phyloP scores from a whole-genome alignment of 2,113 vertebrate genomes.

The Bettongia penicillata region DNA sequence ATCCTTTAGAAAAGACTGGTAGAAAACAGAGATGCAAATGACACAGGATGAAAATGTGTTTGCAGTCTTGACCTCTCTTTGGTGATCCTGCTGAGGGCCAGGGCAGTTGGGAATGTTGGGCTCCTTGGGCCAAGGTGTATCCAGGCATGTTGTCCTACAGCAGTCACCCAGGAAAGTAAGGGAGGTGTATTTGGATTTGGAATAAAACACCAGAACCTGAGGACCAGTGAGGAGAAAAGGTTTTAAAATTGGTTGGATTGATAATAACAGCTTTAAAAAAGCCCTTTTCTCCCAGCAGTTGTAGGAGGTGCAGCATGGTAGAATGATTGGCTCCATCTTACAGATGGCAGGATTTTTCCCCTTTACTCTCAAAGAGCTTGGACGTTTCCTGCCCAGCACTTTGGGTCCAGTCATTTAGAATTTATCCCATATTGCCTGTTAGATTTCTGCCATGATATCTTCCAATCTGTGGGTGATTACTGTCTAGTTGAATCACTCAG shows the following conservation, averaged over 20 bases:
- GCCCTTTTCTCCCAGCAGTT: neutral
- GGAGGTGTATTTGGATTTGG: neutral
- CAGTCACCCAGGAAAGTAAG: neutral
- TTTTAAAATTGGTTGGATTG: neutral
- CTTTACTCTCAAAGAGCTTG: neutral
- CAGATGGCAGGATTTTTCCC: neutral
- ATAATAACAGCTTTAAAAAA: neutral
- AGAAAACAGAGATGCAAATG: neutral
- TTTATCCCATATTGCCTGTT: neutral
- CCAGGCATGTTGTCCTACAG: neutral
- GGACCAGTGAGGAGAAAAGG: neutral
- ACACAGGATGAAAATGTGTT: neutral
- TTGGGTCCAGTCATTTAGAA: neutral
- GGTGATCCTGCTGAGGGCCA: neutral
- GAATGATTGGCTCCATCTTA: neutral
- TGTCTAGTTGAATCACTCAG: neutral
- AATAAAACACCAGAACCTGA: neutral
- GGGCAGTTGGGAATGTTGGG: neutral
- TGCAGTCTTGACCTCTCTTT: neutral
- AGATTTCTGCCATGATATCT: slow-evolving; percentile 29
- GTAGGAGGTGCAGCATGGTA: neutral
- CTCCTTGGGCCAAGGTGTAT: neutral
- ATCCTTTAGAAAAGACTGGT: neutral
- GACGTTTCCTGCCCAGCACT: neutral
- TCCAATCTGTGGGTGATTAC: slow-evolving; percentile 34